Base-by-base conservation (phyloP, 1,140 invertebrate species). In the Bombus fervidus region DNA sequence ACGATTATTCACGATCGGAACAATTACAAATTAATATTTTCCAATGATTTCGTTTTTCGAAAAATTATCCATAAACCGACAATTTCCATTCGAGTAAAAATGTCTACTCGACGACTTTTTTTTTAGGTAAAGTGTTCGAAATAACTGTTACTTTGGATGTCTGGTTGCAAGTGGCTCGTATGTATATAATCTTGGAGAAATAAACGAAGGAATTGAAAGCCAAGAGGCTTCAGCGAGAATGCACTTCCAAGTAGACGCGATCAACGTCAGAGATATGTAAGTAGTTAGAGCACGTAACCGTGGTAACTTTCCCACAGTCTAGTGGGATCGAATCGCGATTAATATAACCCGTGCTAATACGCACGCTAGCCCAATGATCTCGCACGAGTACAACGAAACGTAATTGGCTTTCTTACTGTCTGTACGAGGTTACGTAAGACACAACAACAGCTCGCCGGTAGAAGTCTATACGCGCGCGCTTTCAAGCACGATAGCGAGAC, bases 291-390 rank as follows among this genome's bases (percentile, higher is more conserved):
- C 47, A 59, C 47, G 83, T 80, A 85, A 78, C 68, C 76, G 57
- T 79, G 47, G 39, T 43, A 80, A 85, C 79, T 85, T 85, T 85
- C 72, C 62, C 78, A 85, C 84, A 81, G 84, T 81, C 43, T 62
- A 62, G 59, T n/a, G 28, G 59, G 39, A 85, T 85, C 79, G 69
- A 74, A 75, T 75, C 71, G 59, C 79, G 62, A 81, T 85, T 81
- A 81, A 80, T 80, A 41, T 75, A 75, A 62, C 81, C 41, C 22
- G 81, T 34, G 76, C 57, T 85, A 85, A 78, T 64, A 72, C 37
- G 37, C 53, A 28, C 53, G 79, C 78, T 81, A 85, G 66, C 31
- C 64, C 57, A 81, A 85, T 73, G 39, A 80, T 80, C 76, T 68
- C 22, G 25, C 37, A 15, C 64, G 75, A 28, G 68, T 62, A 37